phyloP scores from a whole-genome alignment of 2,797 vertebrate genomes.

The Helicolenus hilgendorfi region DNA sequence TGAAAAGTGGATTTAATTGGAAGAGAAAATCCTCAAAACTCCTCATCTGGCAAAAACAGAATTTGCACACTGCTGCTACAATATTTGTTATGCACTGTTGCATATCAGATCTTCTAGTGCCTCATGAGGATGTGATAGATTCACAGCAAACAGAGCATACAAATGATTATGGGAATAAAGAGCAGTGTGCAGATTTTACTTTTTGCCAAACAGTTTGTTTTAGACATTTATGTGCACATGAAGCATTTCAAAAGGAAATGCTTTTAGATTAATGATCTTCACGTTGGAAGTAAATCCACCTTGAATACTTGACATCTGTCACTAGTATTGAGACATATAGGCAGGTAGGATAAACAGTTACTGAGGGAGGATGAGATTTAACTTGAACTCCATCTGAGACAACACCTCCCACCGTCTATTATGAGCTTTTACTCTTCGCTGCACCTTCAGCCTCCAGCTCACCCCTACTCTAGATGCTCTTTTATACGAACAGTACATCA shows the following conservation, averaged over 20 bases:
- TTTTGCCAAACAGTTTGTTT: not conserved
- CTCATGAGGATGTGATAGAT: not conserved
- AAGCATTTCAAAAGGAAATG: not conserved
- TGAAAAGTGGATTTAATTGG: not conserved
- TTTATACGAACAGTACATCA: not conserved
- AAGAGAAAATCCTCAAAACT: not conserved
- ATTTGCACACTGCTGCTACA: not conserved
- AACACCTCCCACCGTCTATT: not conserved
- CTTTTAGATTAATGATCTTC: not conserved
- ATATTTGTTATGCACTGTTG: not conserved
- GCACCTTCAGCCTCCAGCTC: not conserved
- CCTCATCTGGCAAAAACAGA: not conserved
- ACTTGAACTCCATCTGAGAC: slow-evolving; percentile 7
- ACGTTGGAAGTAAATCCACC: not conserved
- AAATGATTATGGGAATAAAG: not conserved
- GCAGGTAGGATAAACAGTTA: not conserved
- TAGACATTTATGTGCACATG: not conserved
- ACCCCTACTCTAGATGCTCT: not conserved
- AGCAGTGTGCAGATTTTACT: not conserved
- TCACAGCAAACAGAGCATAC: not conserved
- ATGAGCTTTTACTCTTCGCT: not conserved
- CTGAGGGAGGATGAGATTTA: not conserved
- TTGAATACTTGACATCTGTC: not conserved
- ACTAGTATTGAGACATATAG: not conserved
- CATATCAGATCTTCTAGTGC: not conserved